Percentiles rank a stretch among this genome's conserved stretches.
Conservation (phyloP, 1,140 invertebrate species). For the Wasmannia auropunctata region DNA sequence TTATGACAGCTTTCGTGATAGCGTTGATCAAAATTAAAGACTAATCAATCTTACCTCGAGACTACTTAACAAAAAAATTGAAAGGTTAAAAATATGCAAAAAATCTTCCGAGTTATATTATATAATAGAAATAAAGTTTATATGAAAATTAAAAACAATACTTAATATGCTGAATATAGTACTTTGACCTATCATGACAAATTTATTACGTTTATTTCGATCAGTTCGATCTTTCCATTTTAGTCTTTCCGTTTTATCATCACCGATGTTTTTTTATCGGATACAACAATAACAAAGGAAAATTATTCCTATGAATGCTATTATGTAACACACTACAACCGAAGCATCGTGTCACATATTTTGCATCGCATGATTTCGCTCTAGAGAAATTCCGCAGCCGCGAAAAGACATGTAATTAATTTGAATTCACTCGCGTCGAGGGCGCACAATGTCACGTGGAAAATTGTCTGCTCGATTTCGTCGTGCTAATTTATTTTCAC, state of each 20-base stretch:
- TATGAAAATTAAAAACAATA: neutral
- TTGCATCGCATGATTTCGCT: conserved; percentile 27
- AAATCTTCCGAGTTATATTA: neutral
- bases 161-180: neutral
- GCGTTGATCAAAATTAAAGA: neutral
- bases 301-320: neutral
- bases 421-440: conserved; percentile 8
- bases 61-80: neutral
- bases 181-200: neutral
- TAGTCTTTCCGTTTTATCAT: conserved; percentile 8
- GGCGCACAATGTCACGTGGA: neutral
- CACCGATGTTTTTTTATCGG: neutral
- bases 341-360: neutral
- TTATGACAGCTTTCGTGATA: neutral
- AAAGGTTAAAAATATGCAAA: neutral
- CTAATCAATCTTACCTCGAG: neutral
- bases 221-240: neutral
- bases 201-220: neutral
- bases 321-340: neutral
- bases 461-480: conserved; percentile 35
- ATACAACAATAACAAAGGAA: neutral
- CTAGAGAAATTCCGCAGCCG: conserved; percentile 7
- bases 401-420: conserved; percentile 40
- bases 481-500: conserved; percentile 27
- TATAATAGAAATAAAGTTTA: neutral